Evolutionary conservation across 2,888 invertebrate species (phyloP), one percentile per base, ranked within the genome.

Genomic region (Trilocha varians): DNA sequence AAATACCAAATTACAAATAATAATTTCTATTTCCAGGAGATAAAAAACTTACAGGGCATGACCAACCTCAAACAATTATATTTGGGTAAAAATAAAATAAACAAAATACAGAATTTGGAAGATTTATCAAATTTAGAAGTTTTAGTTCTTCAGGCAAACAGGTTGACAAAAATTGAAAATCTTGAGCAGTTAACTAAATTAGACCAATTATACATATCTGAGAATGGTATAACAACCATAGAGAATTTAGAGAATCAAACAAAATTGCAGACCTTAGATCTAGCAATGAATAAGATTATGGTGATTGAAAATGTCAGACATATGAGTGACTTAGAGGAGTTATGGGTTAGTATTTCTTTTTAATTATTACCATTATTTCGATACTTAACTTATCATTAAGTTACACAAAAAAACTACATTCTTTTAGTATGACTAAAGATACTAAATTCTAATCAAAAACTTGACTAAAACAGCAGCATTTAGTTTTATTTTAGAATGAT

Each of bases 51-150:
- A 8, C 91, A 93, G 3, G 89, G 89, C 1, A 76, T 99, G 46
- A 87, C 84, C 2, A 90, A 90, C 42, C 78, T 99, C 13, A 91
- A 90, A 13, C 91, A 92, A 56, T 83, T 97, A 9, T 99, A 91
- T 77, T 78, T 98, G 41, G 99, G 97, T 11, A 99, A 97, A 78
- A 99, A 99, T 77, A 99, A 98, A 87, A 96, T 99, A 48, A 82
- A 88, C 0, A 92, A 93, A 73, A 92, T 99, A 38, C 89, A 95
- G 59, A 95, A 97, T 64, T 72, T 99, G 11, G 91, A 92, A 9
- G 83, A 87, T 1, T 76, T 98, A 18, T 80, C 79, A 0, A 90
- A 92, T 45, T 86, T 99, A 32, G 90, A 91, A 49, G 89, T 95
- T 47, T 77, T 99, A 11, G 97, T 97, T 52, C 67, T 98, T 35